Conservation (phyloP, 1,140 invertebrate species). For the Contarinia nasturtii region DNA sequence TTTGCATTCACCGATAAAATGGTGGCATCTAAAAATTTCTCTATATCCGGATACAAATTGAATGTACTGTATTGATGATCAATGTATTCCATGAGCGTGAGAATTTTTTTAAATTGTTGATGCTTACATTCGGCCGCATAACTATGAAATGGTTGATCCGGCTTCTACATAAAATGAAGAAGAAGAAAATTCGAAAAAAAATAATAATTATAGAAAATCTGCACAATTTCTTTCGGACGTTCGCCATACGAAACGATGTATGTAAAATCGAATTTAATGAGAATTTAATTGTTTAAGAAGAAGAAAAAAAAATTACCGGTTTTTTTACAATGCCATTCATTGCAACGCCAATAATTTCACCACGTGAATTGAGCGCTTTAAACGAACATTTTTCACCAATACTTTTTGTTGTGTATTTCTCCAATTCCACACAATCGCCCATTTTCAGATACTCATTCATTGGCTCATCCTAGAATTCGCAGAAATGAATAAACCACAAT, state of each 20-base stretch:
- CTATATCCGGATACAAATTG: slow-evolving; percentile 29
- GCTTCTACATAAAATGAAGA: neutral
- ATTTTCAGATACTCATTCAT: slow-evolving; percentile 36
- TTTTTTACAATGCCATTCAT: slow-evolving; percentile 16
- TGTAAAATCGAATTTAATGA: neutral
- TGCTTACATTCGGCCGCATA: slow-evolving; percentile 25
- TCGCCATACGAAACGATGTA: too few species aligned
- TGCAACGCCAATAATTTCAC: slow-evolving; percentile 36
- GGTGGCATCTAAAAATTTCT: slow-evolving; percentile 33
- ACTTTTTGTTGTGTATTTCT: slow-evolving; percentile 34
- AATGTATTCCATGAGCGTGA: slow-evolving; percentile 31
- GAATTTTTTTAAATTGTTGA: slow-evolving; percentile 37
- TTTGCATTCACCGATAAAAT: slow-evolving; percentile 39
- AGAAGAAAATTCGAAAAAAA: neutral
- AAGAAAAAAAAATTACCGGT: slow-evolving; percentile 9
- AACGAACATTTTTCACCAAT: slow-evolving; percentile 35
- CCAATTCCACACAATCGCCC: slow-evolving; percentile 35
- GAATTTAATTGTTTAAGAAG: neutral
- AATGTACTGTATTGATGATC: slow-evolving; percentile 30
- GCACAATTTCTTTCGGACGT: neutral
- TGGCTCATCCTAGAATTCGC: slow-evolving; percentile 45
- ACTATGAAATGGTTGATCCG: too few species aligned
- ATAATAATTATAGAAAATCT: neutral
- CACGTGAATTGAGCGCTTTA: slow-evolving; percentile 33
- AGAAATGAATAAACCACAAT: too few species aligned